Base-by-base conservation (phyloP, 1,140 invertebrate genomes). In the Pogonus chalceus region DNA sequence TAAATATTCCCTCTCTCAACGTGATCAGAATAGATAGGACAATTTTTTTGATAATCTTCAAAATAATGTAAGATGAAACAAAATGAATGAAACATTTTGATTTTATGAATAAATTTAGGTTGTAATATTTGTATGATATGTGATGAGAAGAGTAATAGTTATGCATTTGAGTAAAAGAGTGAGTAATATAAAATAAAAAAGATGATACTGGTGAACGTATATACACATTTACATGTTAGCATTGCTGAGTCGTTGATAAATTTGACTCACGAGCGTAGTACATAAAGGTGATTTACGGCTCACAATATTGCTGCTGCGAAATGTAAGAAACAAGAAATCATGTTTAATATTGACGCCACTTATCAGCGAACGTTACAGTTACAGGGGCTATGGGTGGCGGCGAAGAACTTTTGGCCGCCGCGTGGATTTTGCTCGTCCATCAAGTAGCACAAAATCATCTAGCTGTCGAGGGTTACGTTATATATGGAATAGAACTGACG, bases 261-360 rank as follows among this genome's bases (percentile, higher is more conserved):
- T 56, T 54, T 55, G 43, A 52, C 48, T 58, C 60, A 57, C 56
- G 59, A 57, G 58, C 58, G 52, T 53, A 54, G 59, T 58, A 62
- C 62, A 62, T 64, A 64, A 60, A 57, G 52, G 24, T 65, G 61
- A 65, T 65, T 52, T 63, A 65, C 57, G 55, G 53, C 21, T 50
- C 21, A 57, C 61, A 65, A 65, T 65, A 65, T 62, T 59, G n/a
- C n/a, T n/a, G n/a, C n/a, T n/a, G 58, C 54, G 61, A 57, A 65
- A 63, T 63, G 58, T 62, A 65, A 65, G 63, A 63, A 65, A 65
- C 60, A 63, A 64, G 64, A 65, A 65, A 63, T 64, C 64, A 61
- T 63, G 64, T 66, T 63, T 63, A 66, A 65, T 65, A 65, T 65
- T 65, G 64, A 65, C 62, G 62, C 60, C 64, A 64, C 64, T 65